These are phyloP conservation scores for Seira sanloemensis DNA, from an alignment of 2,888 invertebrate genomes.

Conservation along the genomic window DNA sequence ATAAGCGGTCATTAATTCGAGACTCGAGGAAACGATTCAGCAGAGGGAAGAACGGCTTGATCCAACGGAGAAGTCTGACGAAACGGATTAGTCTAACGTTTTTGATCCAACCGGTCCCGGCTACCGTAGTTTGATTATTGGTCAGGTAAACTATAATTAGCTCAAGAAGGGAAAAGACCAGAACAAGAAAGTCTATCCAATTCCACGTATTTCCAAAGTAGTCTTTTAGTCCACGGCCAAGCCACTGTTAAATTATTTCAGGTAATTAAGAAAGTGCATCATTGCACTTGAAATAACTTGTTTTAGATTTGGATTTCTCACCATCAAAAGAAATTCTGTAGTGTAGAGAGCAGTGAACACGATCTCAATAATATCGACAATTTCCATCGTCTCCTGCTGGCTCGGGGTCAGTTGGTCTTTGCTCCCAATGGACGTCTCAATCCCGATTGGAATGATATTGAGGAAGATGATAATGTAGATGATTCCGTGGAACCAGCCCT, in stretches of 20 bases:
- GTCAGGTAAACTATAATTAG: constrained; percentile 71
- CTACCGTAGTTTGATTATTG: constrained; percentile 75
- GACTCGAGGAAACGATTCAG: constrained; percentile 79
- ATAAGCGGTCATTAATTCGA: constrained; percentile 78
- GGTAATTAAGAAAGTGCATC: too few relatives aligned
- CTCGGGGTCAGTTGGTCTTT: neutral
- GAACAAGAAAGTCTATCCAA: constrained; percentile 79
- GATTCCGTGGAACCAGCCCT: constrained; percentile 77
- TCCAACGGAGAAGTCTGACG: constrained; percentile 76
- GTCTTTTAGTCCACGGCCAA: constrained; percentile 62
- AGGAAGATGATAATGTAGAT: constrained; percentile 70
- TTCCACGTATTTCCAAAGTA: constrained; percentile 80
- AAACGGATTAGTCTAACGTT: constrained; percentile 77
- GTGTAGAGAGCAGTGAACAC: constrained; percentile 64
- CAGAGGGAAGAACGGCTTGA: constrained; percentile 77
- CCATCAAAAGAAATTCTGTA: constrained; percentile 68
- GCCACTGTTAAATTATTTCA: constrained; percentile 53
- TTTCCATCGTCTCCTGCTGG: constrained; percentile 16
- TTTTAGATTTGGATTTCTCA: constrained; percentile 16
- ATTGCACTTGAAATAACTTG: neutral
- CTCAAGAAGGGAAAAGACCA: constrained; percentile 78
- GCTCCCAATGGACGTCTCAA: constrained; percentile 75
- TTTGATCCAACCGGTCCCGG: constrained; percentile 75
- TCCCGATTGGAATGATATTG: constrained; percentile 72
- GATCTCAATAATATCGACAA: constrained; percentile 50